These are phyloP conservation scores for Arion vulgaris DNA, from an alignment of 1,140 invertebrate species.

Conservation along the genomic window DNA sequence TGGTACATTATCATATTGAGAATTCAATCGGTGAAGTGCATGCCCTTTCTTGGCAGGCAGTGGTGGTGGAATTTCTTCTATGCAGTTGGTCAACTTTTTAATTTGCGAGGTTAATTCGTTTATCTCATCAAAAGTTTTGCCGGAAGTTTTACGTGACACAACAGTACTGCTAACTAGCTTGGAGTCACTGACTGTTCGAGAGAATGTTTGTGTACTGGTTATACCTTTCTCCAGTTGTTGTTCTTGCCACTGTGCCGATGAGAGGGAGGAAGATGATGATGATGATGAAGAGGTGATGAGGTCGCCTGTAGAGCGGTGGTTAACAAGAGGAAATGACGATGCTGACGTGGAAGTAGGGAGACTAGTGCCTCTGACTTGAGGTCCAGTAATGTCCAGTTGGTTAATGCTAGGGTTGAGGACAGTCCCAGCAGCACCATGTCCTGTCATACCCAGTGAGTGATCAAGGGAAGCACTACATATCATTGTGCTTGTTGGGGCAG, in stretches of 20 bases:
- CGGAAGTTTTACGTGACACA: not conserved
- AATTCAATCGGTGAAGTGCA: conserved; percentile 77
- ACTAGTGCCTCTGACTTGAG: not conserved
- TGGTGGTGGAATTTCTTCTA: conserved; percentile 75
- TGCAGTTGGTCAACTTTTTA: conserved; percentile 63
- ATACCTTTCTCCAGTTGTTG: conserved; percentile 20
- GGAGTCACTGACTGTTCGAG: conserved; percentile 31
- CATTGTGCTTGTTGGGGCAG: not conserved
- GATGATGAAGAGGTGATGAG: conserved; percentile 19
- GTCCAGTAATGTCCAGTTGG: not conserved
- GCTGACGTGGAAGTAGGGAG: not conserved
- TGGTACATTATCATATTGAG: conserved; percentile 81
- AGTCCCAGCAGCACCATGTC: not conserved
- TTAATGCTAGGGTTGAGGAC: not conserved
- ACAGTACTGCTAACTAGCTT: conserved; percentile 30
- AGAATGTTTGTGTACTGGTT: conserved; percentile 27
- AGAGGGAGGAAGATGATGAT: conserved; percentile 18
- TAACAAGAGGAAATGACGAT: conserved; percentile 21
- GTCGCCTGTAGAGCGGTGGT: conserved; percentile 19
- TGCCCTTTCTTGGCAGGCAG: conserved; percentile 83
- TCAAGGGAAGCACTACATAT: conserved; percentile 14
- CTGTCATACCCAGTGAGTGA: conserved; percentile 6
- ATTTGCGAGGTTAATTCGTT: conserved; percentile 66
- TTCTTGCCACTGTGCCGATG: not conserved
- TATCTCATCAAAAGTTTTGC: conserved; percentile 60